phyloP scores from a whole-genome alignment of 2,113 vertebrate species.

The Orthonyx spaldingii region DNA sequence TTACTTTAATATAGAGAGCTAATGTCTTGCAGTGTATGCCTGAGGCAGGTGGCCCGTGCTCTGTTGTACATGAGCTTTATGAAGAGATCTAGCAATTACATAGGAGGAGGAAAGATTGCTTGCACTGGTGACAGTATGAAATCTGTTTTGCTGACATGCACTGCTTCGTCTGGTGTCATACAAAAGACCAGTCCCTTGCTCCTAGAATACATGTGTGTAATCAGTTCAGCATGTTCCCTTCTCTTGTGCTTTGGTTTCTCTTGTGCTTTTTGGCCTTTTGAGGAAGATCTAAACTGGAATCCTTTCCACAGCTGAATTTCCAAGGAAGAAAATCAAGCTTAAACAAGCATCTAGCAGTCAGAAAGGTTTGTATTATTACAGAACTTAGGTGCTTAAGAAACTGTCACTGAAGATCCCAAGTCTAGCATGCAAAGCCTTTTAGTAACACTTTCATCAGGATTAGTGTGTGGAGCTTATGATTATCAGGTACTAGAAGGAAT shows the following conservation, averaged over 20 bases:
- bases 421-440: not conserved
- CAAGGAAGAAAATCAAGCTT: not conserved
- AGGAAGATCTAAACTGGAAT: not conserved
- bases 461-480: not conserved
- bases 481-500: not conserved
- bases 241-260: not conserved
- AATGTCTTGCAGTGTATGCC: not conserved
- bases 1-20: not conserved
- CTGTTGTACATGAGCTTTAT: not conserved
- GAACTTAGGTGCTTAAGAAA: not conserved
- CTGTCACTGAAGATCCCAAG: not conserved
- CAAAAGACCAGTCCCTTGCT: not conserved
- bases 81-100: not conserved
- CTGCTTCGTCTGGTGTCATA: not conserved
- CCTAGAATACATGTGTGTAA: not conserved
- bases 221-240: not conserved
- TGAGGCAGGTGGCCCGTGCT: not conserved
- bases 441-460: not conserved
- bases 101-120: not conserved
- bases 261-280: not conserved
- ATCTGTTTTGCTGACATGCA: not conserved
- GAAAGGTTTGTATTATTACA: not conserved
- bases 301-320: not conserved
- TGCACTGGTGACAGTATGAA: not conserved
- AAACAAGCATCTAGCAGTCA: not conserved